phyloP scores from a whole-genome alignment of 2,113 vertebrate genomes.

The Lepisosteus osseus region DNA sequence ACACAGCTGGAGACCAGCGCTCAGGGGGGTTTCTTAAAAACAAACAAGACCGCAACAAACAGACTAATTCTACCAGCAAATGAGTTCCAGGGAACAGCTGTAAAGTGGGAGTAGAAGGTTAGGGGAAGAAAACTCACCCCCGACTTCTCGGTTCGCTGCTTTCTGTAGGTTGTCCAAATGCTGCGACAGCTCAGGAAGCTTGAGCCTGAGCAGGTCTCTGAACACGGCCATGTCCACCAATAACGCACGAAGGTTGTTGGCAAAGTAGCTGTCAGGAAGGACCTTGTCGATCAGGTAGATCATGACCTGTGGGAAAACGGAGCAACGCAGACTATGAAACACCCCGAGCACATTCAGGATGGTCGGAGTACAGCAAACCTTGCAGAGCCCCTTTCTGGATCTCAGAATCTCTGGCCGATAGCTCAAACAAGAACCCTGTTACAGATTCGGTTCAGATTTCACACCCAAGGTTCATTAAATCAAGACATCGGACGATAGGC shows the following conservation, averaged over 20 bases:
- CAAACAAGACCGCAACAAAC: too few relatives aligned
- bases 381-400: too few relatives aligned
- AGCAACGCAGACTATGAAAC: not conserved
- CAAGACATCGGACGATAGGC: too few relatives aligned
- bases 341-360: too few relatives aligned
- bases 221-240: conserved; percentile 93
- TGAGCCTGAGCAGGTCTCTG: conserved; percentile 78
- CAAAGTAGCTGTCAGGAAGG: conserved; percentile 96
- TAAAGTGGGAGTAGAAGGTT: not conserved
- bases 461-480: too few relatives aligned
- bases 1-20: too few relatives aligned
- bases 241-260: conserved; percentile 90
- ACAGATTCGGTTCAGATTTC: too few relatives aligned
- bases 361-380: too few relatives aligned
- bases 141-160: conserved; percentile 78
- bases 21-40: too few relatives aligned
- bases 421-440: too few relatives aligned
- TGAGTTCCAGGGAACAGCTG: not conserved
- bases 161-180: conserved; percentile 79
- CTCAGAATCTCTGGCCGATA: too few relatives aligned
- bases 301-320: conserved; percentile 80
- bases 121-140: conserved; percentile 54
- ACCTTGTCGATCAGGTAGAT: conserved; percentile 98
- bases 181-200: conserved; percentile 81
- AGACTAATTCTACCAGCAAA: too few relatives aligned